A percentile compares a stretch with the other conserved stretches of the same genome.
phyloP scores from a whole-genome alignment of 2,113 vertebrate species.

The Caracal caracal region DNA sequence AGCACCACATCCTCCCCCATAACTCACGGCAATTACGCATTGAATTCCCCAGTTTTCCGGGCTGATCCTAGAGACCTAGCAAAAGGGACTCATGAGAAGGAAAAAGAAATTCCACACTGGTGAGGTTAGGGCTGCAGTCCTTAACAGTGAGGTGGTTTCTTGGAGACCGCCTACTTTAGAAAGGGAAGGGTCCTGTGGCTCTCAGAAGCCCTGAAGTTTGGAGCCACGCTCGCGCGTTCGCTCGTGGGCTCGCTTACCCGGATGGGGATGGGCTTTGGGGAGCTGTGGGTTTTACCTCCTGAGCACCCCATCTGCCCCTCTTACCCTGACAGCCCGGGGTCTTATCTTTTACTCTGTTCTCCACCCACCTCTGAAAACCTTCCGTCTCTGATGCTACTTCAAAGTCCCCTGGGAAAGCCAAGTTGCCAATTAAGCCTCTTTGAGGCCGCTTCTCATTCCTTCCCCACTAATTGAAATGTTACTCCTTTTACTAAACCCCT shows the following conservation, averaged over 20 bases:
- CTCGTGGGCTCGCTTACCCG: no score
- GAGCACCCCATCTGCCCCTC: neutral
- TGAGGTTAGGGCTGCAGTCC: conserved; percentile 24
- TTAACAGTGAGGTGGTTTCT: neutral
- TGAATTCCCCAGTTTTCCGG: neutral
- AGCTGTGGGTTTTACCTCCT: neutral
- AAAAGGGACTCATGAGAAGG: conserved; percentile 41
- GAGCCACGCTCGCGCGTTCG: fast-evolving
- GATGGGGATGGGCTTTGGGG: neutral
- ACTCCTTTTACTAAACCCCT: conserved; percentile 84
- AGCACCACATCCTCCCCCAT: neutral
- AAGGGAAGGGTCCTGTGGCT: neutral
- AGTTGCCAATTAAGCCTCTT: conserved; percentile 82
- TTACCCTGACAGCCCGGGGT: neutral
- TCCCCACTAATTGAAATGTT: conserved; percentile 84
- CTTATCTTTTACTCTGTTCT: neutral
- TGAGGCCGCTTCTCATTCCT: conserved; percentile 85
- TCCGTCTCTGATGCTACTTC: conserved; percentile 60
- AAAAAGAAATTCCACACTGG: conserved; percentile 60
- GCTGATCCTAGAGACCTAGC: neutral
- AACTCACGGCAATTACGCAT: neutral
- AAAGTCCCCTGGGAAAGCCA: conserved; percentile 84
- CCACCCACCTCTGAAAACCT: conserved; percentile 59
- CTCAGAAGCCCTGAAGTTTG: neutral
- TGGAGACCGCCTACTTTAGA: neutral